phyloP scores from a whole-genome alignment of 1,140 invertebrate genomes.

The Anastatus disparis region DNA sequence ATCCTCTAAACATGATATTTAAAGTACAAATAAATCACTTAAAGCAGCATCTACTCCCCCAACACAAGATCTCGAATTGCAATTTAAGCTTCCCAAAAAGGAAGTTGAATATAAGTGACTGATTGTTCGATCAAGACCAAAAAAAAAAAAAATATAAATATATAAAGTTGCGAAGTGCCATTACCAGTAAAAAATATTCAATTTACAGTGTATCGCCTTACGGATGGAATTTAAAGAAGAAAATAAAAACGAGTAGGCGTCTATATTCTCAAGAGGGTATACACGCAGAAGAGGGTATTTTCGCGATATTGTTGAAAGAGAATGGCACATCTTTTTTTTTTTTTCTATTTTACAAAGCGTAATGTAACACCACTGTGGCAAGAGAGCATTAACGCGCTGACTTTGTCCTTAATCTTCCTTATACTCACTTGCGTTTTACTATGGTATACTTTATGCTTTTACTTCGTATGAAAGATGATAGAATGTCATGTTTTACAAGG shows the following conservation, averaged over 20 bases:
- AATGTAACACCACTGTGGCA: conserved; percentile 48
- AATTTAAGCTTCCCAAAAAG: too few species aligned
- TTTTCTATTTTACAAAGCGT: conserved; percentile 52
- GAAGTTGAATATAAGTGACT: background rate
- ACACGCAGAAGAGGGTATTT: conserved; percentile 15
- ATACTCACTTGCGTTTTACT: too few species aligned
- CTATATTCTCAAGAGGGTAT: conserved; percentile 31
- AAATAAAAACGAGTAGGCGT: conserved; percentile 46
- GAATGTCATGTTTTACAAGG: conserved; percentile 32
- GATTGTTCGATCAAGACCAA: conserved; percentile 14
- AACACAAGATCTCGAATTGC: too few species aligned
- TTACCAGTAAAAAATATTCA: conserved; percentile 59
- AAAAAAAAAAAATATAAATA: too few species aligned
- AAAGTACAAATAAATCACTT: too few species aligned
- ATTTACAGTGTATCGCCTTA: conserved; percentile 61
- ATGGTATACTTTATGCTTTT: too few species aligned
- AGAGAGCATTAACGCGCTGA: conserved; percentile 27
- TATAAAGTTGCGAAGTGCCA: conserved; percentile 45
- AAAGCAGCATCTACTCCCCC: too few species aligned
- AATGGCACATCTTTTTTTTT: too few species aligned
- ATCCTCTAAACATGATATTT: too few species aligned
- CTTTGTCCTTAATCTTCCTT: conserved; percentile 30
- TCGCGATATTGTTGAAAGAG: too few species aligned
- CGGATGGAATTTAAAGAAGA: conserved; percentile 57
- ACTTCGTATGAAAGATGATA: conserved; percentile 31